phyloP scores from a whole-genome alignment of 1,140 invertebrate species.

The Micrasema minimum region DNA sequence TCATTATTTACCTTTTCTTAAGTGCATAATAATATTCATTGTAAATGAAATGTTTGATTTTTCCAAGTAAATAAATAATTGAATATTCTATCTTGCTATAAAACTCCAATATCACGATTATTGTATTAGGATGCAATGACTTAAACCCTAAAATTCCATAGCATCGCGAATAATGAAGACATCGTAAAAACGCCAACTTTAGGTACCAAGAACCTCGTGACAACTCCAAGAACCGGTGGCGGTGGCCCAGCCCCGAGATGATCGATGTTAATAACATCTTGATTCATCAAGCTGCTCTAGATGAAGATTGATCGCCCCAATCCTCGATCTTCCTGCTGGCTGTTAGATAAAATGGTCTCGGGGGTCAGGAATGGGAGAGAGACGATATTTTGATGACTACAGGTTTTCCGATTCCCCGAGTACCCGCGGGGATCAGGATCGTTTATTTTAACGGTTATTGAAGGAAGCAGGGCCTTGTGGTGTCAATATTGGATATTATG shows the following conservation, averaged over 20 bases:
- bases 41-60: no score
- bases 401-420: background rate
- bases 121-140: no score
- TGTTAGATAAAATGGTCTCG: slow-evolving; percentile 4
- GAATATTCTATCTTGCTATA: no score
- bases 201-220: no score
- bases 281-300: slow-evolving; percentile 4
- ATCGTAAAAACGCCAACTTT: no score
- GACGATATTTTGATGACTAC: background rate
- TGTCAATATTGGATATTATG: no score
- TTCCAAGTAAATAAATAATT: no score
- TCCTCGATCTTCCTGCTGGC: background rate
- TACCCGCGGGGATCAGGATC: background rate
- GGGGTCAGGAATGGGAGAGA: background rate
- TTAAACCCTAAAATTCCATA: no score
- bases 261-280: slow-evolving; percentile 26
- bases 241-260: background rate
- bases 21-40: no score
- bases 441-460: slow-evolving; percentile 23
- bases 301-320: slow-evolving; percentile 19
- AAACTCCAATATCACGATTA: no score
- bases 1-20: no score
- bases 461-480: background rate
- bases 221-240: background rate
- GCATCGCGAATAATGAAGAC: background rate